Evolutionary conservation across 2,888 invertebrate species (phyloP).

Genomic region (Pristionchus japonicus): DNA sequence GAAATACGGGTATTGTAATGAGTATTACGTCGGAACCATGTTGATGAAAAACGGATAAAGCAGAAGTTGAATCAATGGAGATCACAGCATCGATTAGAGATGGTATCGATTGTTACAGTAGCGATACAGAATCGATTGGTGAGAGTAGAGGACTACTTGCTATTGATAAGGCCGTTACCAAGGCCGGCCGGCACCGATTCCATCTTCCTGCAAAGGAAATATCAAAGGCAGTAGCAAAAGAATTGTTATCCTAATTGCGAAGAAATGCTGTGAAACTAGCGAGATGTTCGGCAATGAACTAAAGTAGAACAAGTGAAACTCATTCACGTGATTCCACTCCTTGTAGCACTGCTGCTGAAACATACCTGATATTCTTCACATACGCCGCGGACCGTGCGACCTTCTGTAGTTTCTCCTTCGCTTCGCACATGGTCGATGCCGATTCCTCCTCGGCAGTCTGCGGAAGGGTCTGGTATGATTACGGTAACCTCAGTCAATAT

Average conservation of each 20-base stretch:
- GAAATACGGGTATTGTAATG: neutral
- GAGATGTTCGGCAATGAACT: too few species aligned
- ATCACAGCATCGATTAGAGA: neutral
- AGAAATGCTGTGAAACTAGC: too few species aligned
- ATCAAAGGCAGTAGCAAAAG: neutral
- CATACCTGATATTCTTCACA: conserved; percentile 44
- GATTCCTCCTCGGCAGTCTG: neutral
- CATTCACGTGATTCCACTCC: too few species aligned
- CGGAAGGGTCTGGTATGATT: neutral
- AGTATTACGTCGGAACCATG: neutral
- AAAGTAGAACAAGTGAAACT: too few species aligned
- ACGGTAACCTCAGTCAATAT: neutral
- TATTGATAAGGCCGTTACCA: neutral
- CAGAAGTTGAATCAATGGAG: neutral
- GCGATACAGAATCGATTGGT: too few species aligned
- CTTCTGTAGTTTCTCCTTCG: conserved; percentile 17
- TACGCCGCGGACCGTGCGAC: neutral
- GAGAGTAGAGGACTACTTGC: neutral
- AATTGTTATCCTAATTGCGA: too few species aligned
- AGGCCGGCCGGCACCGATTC: conserved; percentile 23
- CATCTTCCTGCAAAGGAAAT: neutral
- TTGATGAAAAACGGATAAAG: neutral
- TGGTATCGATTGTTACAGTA: too few species aligned
- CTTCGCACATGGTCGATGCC: neutral
- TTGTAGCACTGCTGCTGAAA: too few species aligned